Conservation (phyloP, 2,888 invertebrate species). For the Autographa gamma region DNA sequence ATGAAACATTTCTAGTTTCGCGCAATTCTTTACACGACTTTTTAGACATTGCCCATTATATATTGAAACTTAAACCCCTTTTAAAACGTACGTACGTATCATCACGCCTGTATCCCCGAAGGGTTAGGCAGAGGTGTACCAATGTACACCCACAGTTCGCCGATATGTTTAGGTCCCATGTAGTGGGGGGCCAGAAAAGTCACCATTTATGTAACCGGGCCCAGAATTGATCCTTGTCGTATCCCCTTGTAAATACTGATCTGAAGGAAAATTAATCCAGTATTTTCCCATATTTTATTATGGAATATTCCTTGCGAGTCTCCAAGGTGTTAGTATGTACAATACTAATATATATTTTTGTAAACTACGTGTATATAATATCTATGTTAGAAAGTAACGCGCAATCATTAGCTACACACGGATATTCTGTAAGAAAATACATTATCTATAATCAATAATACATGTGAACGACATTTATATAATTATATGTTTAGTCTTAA, state of each 20-base stretch:
- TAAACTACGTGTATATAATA: background rate
- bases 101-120: too few relatives aligned
- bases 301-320: background rate
- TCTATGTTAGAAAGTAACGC: background rate
- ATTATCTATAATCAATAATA: background rate
- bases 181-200: too few relatives aligned
- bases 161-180: too few relatives aligned
- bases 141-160: too few relatives aligned
- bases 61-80: too few relatives aligned
- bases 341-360: background rate
- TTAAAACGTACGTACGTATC: too few relatives aligned
- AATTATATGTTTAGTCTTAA: conserved; percentile 19
- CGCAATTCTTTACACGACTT: too few relatives aligned
- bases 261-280: background rate
- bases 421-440: conserved; percentile 31
- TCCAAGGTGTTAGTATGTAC: background rate
- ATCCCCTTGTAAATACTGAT: background rate
- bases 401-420: conserved; percentile 5
- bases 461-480: conserved; percentile 16
- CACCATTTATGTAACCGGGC: background rate
- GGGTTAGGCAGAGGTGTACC: too few relatives aligned
- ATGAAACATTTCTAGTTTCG: background rate
- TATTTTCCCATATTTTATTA: background rate
- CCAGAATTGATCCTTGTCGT: background rate
- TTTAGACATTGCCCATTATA: too few relatives aligned